Evolutionary conservation across 2,888 invertebrate species (phyloP).

Genomic region (Onchidella celtica): DNA sequence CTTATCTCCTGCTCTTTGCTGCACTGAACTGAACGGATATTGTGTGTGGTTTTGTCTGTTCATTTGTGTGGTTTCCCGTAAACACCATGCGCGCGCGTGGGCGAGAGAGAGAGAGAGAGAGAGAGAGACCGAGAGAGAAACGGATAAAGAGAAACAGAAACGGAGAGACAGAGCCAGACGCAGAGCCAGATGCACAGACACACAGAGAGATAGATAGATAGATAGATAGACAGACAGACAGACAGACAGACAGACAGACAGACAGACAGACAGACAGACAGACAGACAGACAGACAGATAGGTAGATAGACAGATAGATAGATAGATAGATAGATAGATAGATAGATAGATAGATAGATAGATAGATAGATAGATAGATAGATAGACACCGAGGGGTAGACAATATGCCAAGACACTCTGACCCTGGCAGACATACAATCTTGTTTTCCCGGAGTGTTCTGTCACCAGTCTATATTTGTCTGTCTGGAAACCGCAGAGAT

Average conservation of each 20-base stretch:
- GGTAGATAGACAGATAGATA: constrained; percentile 21
- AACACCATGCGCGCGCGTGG: too few relatives aligned
- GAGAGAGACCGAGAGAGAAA: too few relatives aligned
- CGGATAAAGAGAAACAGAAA: not conserved
- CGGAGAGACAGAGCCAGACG: not conserved
- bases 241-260: constrained; percentile 11
- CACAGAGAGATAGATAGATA: constrained; percentile 16
- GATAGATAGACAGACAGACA: constrained; percentile 27
- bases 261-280: constrained; percentile 35
- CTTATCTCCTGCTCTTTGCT: too few relatives aligned
- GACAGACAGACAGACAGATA: constrained; percentile 42
- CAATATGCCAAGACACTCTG: not conserved
- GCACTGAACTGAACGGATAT: too few relatives aligned
- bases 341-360: not conserved
- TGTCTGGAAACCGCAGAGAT: too few relatives aligned
- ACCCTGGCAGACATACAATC: too few relatives aligned
- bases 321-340: not conserved
- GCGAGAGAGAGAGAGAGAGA: too few relatives aligned
- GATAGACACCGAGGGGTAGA: not conserved
- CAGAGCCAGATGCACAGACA: not conserved
- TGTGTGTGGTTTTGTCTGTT: too few relatives aligned
- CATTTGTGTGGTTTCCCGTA: too few relatives aligned
- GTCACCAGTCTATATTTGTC: too few relatives aligned
- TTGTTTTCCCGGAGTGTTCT: too few relatives aligned
- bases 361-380: not conserved